Base-by-base conservation (phyloP, 2,113 vertebrate genomes). In the Urocitellus parryii region DNA sequence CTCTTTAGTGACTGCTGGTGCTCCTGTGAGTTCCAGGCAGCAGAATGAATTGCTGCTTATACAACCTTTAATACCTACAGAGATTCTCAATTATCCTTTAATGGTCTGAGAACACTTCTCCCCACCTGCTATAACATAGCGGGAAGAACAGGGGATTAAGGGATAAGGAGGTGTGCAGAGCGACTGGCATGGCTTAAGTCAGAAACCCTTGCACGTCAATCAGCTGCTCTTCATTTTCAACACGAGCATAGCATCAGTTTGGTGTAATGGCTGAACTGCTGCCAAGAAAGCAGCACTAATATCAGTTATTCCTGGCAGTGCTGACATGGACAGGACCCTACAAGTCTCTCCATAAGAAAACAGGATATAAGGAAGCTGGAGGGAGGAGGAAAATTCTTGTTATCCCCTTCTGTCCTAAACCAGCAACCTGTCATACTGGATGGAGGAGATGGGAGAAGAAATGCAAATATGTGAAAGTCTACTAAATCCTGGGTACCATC, bases 81-180 rank as follows among this genome's bases (percentile, higher is more conserved):
- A 91, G 65, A 84, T 9, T 86, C 76, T 79, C 91, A 79, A 14
- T n/a, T 58, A 61, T 56, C 58, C 4, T 27, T 32, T 45, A 89
- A 58, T 73, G 58, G 37, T 80, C 39, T 45, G 56, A 48, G 88
- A 85, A 72, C 58, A 70, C 45, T 81, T 91, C 81, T 90, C 78
- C 8, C 27, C 27, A 85, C n/a, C 42, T 53, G 73, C 53, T 24
- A 32, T 58, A 90, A 73, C 29, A 73, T 8, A 3, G 29, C 34
- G 58, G 56, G 56, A 88, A 92, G 67, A 67, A 53, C 51, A n/a
- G 53, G 58, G 58, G 83, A 94, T 91, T 72, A 80, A 83, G 51
- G 58, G 88, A 32, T 83, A 45, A 90, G 32, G 37, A 74, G 77
- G 84, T 20, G 85, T 34, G 74, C 90, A 92, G 74, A 87, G n/a